A percentile compares a stretch with the other conserved stretches of the same genome.
These are phyloP conservation scores for Dione vanillae DNA, from an alignment of 2,888 invertebrate species.

Conservation along the genomic window DNA sequence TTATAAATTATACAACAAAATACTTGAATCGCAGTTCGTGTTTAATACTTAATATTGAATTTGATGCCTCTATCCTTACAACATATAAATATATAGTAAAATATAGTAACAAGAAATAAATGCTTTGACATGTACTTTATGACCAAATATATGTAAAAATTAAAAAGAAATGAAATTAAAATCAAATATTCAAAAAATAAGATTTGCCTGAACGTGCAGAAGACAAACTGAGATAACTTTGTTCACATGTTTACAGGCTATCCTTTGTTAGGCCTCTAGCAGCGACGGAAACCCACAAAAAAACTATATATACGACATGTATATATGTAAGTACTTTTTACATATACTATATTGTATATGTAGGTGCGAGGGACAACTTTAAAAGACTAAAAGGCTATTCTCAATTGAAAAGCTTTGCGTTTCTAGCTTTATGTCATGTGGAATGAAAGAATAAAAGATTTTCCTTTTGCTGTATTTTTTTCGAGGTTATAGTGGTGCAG, in stretches of 20 bases:
- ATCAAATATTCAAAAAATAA: not conserved
- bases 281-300: constrained; percentile 8
- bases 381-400: constrained; percentile 13
- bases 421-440: not conserved
- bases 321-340: no score
- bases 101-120: no score
- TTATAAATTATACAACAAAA: no score
- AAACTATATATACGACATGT: no score
- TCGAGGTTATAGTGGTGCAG: not conserved
- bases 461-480: not conserved
- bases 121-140: no score
- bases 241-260: constrained; percentile 27
- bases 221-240: constrained; percentile 15
- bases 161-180: no score
- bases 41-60: no score
- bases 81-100: no score
- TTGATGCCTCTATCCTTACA: no score
- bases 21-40: no score
- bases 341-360: not conserved
- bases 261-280: constrained; percentile 21
- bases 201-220: not conserved
- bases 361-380: not conserved
- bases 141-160: no score
- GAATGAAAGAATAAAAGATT: not conserved
- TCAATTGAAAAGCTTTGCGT: constrained; percentile 7